Evolutionary conservation across 1,140 invertebrate species (phyloP).

Genomic region (Drosophila ironensis): DNA sequence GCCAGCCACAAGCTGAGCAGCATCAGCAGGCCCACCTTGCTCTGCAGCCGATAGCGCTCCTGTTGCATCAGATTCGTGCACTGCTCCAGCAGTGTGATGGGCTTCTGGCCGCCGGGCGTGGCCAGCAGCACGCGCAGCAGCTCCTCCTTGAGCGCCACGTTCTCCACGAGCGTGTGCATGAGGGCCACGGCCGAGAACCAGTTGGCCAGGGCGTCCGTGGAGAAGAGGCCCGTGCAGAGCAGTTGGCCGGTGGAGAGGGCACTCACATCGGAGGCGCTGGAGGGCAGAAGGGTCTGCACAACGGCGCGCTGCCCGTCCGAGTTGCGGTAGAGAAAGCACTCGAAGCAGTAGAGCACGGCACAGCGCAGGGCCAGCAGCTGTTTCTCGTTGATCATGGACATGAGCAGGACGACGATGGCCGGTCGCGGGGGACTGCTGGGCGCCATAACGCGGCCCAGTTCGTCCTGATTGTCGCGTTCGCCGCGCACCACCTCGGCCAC

Average conservation of each 20-base stretch:
- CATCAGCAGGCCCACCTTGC: slow-evolving; percentile 95
- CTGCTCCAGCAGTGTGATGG: slow-evolving; percentile 94
- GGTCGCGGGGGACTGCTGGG: slow-evolving; percentile 95
- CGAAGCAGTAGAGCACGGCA: slow-evolving; percentile 98
- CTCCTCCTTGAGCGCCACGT: slow-evolving; percentile 94
- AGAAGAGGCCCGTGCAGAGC: slow-evolving; percentile 97
- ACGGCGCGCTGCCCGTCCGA: slow-evolving; percentile 93
- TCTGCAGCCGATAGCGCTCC: slow-evolving; percentile 90
- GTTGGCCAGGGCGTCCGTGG: slow-evolving; percentile 94
- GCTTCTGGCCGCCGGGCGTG: slow-evolving; percentile 91
- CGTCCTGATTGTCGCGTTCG: slow-evolving; percentile 95
- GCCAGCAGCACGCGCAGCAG: slow-evolving; percentile 95
- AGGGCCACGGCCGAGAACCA: slow-evolving; percentile 98
- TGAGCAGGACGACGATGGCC: slow-evolving; percentile 95
- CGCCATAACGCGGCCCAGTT: slow-evolving; percentile 94
- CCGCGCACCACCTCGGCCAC: slow-evolving; percentile 97
- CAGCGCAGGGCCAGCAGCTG: slow-evolving; percentile 96
- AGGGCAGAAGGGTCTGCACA: slow-evolving; percentile 95
- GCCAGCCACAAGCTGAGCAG: slow-evolving; percentile 94
- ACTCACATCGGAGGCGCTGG: slow-evolving; percentile 88
- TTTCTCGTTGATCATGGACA: slow-evolving; percentile 99
- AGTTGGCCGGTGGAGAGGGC: slow-evolving; percentile 91
- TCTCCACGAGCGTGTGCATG: slow-evolving; percentile 95
- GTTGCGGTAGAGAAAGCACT: slow-evolving; percentile 98
- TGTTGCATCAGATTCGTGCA: slow-evolving; percentile 92